Percentiles rank a stretch among this genome's conserved stretches.
phyloP scores from a whole-genome alignment of 2,113 vertebrate genomes.

The Leucopsar rothschildi region DNA sequence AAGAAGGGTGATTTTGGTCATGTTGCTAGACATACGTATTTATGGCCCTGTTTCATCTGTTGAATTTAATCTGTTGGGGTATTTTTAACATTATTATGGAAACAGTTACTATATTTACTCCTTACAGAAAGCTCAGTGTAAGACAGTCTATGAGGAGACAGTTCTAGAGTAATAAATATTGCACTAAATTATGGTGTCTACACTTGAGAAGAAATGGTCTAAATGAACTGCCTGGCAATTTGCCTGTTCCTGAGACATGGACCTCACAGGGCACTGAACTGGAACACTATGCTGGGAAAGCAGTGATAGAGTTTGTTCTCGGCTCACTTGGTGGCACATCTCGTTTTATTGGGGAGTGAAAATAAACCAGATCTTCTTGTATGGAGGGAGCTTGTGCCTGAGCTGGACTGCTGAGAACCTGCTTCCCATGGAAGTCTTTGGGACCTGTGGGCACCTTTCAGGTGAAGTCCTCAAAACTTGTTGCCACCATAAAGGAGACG shows the following conservation, averaged over 20 bases:
- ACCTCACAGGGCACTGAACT: not conserved
- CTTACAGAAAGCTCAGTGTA: not conserved
- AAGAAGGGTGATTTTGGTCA: constrained; percentile 52
- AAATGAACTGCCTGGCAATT: constrained; percentile 14
- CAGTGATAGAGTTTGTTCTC: not conserved
- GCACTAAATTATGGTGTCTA: not conserved
- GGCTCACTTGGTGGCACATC: constrained; percentile 8
- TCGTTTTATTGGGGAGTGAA: not conserved
- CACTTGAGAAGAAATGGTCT: not conserved
- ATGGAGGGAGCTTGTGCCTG: not conserved
- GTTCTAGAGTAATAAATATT: not conserved
- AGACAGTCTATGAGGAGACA: not conserved
- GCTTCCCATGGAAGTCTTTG: not conserved
- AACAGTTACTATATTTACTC: constrained; percentile 64
- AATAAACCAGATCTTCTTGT: not conserved
- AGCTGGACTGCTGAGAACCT: not conserved
- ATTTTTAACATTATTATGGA: constrained; percentile 57
- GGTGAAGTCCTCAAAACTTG: not conserved
- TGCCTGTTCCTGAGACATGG: not conserved
- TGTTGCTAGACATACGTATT: constrained; percentile 44
- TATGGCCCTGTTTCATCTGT: constrained; percentile 43
- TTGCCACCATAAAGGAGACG: not conserved
- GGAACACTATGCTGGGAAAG: not conserved
- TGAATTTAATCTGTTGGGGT: constrained; percentile 31
- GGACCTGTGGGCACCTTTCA: not conserved